A percentile compares a stretch with the other conserved stretches of the same genome.
Evolutionary conservation across 2,888 invertebrate species (phyloP).

Genomic region (Cheilosia impressa): DNA sequence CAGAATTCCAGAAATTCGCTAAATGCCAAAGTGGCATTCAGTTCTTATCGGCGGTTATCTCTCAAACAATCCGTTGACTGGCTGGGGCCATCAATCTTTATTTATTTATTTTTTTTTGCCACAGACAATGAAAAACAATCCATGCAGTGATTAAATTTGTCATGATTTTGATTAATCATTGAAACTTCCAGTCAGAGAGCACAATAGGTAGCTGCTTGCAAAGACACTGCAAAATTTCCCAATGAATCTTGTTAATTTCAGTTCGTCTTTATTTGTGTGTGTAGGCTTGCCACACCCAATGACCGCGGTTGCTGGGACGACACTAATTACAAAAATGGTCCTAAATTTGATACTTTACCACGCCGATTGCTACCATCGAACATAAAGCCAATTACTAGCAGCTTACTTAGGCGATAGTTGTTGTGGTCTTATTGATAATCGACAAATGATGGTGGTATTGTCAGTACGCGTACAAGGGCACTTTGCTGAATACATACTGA

Average conservation of each 20-base stretch:
- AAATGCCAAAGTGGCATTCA: conserved; percentile 18
- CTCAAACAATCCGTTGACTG: not conserved
- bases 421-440: conserved; percentile 27
- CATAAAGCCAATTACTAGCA: not conserved
- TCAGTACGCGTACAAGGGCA: too few relatives aligned
- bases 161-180: conserved; percentile 51
- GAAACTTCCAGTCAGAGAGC: not conserved
- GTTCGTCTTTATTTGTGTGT: not conserved
- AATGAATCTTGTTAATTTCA: not conserved
- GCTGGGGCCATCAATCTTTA: conserved; percentile 32
- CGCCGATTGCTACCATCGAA: not conserved
- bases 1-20: not conserved
- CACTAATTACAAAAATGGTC: conserved; percentile 21
- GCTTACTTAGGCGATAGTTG: conserved; percentile 13
- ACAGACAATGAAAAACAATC: conserved; percentile 43
- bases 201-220: not conserved
- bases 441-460: conserved; percentile 5
- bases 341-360: conserved; percentile 4
- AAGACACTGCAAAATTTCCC: not conserved
- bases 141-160: conserved; percentile 34
- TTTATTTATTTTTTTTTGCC: conserved; percentile 22
- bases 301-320: not conserved
- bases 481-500: too few relatives aligned
- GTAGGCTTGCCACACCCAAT: conserved; percentile 10
- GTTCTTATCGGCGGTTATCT: conserved; percentile 15